Evolutionary conservation across 1,140 invertebrate species (phyloP), one percentile per base, ranked within the genome.

Genomic region (Drosophila biarmipes): DNA sequence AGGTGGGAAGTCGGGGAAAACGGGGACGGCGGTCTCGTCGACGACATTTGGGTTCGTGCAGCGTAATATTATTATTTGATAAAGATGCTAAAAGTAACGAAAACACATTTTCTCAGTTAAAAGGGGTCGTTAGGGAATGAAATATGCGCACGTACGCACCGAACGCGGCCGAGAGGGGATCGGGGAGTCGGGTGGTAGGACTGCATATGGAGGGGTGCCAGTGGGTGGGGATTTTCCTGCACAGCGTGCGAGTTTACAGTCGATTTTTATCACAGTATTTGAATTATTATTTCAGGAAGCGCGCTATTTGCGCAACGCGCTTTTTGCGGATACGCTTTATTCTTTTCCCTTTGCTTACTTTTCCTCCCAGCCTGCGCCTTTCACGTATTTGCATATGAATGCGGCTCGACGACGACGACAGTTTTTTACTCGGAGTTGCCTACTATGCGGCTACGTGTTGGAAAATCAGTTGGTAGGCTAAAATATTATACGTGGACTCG

Each of bases 51-150:
- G 84, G 84, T 79, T 89, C 74, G 82, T 79, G 84, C 75, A 78
- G 78, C 77, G 89, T 91, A 91, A 90, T 91, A 91, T 91, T 91
- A 91, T 91, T 91, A 91, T 91, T 91, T 91, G 89, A 91, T 91
- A 91, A 91, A 91, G 89, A 91, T 91, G 89, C 89, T 91, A 91
- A 91, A 91, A 91, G 89, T 91, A 91, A 91, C 89, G 89, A 91
- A 91, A 91, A 91, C 89, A 91, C 89, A 91, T 91, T 91, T 91
- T 91, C 78, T 91, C 84, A 89, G 89, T 91, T 91, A 91, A 91
- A 91, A 91, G 89, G 89, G 89, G 89, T 91, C 89, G 89, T 91
- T 91, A 91, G 89, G 80, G 84, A 89, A 91, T 91, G 84, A 91
- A 91, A 91, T 91, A 91, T 91, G 89, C 84, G 89, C 89, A 91